Evolutionary conservation across 1,140 invertebrate genomes (phyloP).

Genomic region (Bradysia coprophila): DNA sequence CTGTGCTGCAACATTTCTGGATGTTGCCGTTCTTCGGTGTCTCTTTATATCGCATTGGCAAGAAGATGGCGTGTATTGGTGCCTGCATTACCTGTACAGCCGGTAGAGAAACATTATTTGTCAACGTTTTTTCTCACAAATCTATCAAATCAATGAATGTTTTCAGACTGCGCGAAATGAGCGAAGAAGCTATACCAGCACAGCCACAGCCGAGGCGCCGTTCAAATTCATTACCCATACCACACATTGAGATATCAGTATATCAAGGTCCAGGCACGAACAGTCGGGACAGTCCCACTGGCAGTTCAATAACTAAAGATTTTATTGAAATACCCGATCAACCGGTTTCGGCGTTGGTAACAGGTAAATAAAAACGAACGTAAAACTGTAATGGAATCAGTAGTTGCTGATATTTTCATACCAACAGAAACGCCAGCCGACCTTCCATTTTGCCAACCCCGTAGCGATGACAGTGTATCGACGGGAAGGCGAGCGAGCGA

Average conservation of each 20-base stretch:
- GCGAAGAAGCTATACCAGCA: constrained; percentile 51
- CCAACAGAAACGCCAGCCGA: too few species aligned
- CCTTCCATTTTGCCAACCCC: background rate
- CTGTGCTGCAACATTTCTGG: constrained; percentile 82
- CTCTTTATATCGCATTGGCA: constrained; percentile 96
- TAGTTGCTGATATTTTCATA: too few species aligned
- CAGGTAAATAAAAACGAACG: constrained; percentile 11
- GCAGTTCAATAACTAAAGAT: constrained; percentile 35
- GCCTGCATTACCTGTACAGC: constrained; percentile 79
- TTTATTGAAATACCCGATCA: constrained; percentile 53
- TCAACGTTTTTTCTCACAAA: too few species aligned
- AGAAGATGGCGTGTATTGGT: constrained; percentile 96
- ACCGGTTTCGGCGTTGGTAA: constrained; percentile 10
- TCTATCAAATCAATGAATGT: too few species aligned
- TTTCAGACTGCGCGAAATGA: constrained; percentile 56
- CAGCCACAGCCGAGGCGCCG: constrained; percentile 57
- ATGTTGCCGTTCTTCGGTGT: constrained; percentile 88
- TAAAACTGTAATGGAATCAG: too few species aligned
- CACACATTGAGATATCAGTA: constrained; percentile 75
- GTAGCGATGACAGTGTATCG: constrained; percentile 13
- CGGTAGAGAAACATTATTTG: constrained; percentile 36
- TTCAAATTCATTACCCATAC: constrained; percentile 84
- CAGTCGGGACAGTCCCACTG: constrained; percentile 31
- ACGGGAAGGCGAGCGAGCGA: constrained; percentile 54
- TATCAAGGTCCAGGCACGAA: constrained; percentile 57